Conservation (phyloP, 1,140 invertebrate species). For the Drosophila kohkoa region DNA sequence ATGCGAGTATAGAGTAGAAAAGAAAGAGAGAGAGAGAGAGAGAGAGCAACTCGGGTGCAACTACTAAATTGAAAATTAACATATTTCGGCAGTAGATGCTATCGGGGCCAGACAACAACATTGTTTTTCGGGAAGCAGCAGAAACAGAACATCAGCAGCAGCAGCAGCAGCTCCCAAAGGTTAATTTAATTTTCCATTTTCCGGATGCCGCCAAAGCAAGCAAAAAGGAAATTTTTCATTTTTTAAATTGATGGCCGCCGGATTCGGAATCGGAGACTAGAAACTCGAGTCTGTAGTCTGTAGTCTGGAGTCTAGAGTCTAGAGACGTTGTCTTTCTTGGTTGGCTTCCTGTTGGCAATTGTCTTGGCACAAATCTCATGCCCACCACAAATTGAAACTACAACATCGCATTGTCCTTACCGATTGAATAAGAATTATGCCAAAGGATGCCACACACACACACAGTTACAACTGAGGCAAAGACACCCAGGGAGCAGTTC, state of each 20-base stretch:
- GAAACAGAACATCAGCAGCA: conserved; percentile 10
- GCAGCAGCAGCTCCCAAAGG: conserved; percentile 64
- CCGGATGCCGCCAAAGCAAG: conserved; percentile 62
- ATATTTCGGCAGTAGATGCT: conserved; percentile 82
- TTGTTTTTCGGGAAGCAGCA: conserved; percentile 53
- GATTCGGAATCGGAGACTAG: conserved; percentile 42
- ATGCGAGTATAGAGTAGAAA: neutral
- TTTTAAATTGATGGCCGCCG: conserved; percentile 79
- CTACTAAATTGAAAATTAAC: conserved; percentile 83
- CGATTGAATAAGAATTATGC: conserved; percentile 84
- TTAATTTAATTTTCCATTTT: conserved; percentile 83
- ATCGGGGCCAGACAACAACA: conserved; percentile 64
- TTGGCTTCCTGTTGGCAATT: conserved; percentile 81
- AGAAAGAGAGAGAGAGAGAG: neutral
- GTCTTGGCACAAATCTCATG: conserved; percentile 82
- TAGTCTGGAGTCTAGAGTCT: conserved; percentile 12
- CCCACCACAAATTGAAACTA: conserved; percentile 82
- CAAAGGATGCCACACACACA: conserved; percentile 76
- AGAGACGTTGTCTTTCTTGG: conserved; percentile 42
- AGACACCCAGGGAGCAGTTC: conserved; percentile 69
- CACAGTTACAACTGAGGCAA: conserved; percentile 12
- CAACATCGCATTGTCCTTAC: conserved; percentile 79
- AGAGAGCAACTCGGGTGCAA: conserved; percentile 36
- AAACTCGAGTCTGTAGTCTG: neutral
- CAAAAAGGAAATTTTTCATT: conserved; percentile 78